Evolutionary conservation across 2,888 invertebrate genomes (phyloP), one percentile per base, ranked within the genome.

Genomic region (Troides helena): DNA sequence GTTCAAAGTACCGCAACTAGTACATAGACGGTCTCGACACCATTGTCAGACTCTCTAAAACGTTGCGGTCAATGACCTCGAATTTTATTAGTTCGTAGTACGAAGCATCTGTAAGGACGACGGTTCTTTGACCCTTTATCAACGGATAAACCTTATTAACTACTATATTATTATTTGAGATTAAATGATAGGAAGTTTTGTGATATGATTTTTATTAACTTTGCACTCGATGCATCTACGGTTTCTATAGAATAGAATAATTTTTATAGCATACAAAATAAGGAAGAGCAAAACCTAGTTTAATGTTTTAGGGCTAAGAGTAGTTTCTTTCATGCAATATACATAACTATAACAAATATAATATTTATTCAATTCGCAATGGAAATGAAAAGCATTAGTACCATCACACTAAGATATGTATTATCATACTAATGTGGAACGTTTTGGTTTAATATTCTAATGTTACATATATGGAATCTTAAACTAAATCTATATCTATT

Each of bases 11-110:
- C 68, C 60, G 64, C 66, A 70, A 74, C 78, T 72, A 75, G 71
- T 61, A 69, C 71, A 60, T 73, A 75, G 74, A 74, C 78, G 75
- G 76, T 77, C 74, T 74, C 71, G 71, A 77, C 75, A 77, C 78
- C 78, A 81, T 84, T 84, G 83, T 82, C 71, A 73, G 72, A 74
- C 75, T 79, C 81, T 80, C 77, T 80, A 81, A 84, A 84, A 84
- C 82, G 81, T 78, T 79, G 79, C 57, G 86, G 82, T 85, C 85
- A 83, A 78, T 80, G 82, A 78, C 83, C 84, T 81, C 84, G 83
- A 85, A 81, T 72, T 69, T 68, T 79, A 77, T 80, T 82, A 72
- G 76, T 81, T 80, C 80, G 76, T 77, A 73, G 70, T 77, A 76
- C 65, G 58, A 8, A 53, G 39, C 53, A 46, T 25, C 39, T 64